phyloP scores from a whole-genome alignment of 2,797 vertebrate genomes.

The Monodelphis domestica region DNA sequence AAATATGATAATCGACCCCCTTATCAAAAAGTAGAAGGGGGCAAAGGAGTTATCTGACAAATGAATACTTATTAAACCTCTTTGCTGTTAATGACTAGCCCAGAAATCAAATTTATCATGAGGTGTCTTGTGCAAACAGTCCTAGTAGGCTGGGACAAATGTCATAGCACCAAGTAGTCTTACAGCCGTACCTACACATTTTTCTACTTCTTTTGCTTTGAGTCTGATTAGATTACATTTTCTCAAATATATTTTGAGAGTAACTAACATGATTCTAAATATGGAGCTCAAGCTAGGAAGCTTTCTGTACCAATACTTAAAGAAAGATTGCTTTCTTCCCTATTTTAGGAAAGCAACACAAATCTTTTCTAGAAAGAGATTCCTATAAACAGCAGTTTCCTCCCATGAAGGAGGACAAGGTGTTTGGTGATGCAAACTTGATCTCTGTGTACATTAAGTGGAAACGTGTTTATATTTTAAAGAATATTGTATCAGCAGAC shows the following conservation, averaged over 20 bases:
- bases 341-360: constrained; percentile 61
- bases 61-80: constrained; percentile 65
- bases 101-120: constrained; percentile 47
- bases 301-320: constrained; percentile 58
- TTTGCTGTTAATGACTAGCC: constrained; percentile 70
- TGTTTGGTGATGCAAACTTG: constrained; percentile 55
- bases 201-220: constrained; percentile 74
- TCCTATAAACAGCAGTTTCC: constrained; percentile 67
- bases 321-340: constrained; percentile 57
- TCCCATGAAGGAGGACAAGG: constrained; percentile 56
- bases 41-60: constrained; percentile 64
- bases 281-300: constrained; percentile 47
- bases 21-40: constrained; percentile 69
- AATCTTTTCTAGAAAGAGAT: constrained; percentile 70
- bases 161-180: constrained; percentile 54
- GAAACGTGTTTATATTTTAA: constrained; percentile 70
- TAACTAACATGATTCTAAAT: constrained; percentile 56
- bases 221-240: constrained; percentile 34
- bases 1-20: constrained; percentile 63
- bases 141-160: constrained; percentile 60
- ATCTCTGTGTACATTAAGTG: constrained; percentile 73
- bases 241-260: constrained; percentile 68
- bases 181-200: constrained; percentile 56
- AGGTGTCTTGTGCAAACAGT: constrained; percentile 69
- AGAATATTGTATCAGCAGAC: constrained; percentile 82